These are phyloP conservation scores for Tretioscincus oriximinensis DNA, from an alignment of 2,113 vertebrate species.

Conservation along the genomic window DNA sequence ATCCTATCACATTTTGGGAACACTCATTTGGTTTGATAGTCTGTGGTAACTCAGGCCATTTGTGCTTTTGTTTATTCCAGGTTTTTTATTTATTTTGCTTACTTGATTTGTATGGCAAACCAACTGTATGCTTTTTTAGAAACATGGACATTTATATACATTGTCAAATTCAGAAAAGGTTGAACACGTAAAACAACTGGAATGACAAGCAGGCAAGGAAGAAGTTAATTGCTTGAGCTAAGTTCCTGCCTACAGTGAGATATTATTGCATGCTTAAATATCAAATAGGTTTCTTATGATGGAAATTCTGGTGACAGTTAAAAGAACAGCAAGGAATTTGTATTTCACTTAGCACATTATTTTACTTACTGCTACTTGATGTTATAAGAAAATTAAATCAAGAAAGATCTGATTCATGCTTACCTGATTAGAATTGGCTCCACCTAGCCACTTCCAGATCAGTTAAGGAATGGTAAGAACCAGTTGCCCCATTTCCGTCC, in stretches of 20 bases:
- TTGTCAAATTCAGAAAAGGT: background rate
- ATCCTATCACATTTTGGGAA: background rate
- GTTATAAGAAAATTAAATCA: background rate
- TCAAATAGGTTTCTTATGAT: background rate
- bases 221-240: background rate
- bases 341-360: constrained; percentile 9
- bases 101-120: background rate
- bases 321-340: background rate
- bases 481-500: too few species aligned
- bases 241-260: background rate
- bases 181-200: constrained; percentile 2
- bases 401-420: background rate
- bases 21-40: too few species aligned
- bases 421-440: too few species aligned
- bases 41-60: too few species aligned
- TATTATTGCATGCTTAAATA: background rate
- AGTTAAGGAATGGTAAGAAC: too few species aligned
- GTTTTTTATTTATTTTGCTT: background rate
- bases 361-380: background rate
- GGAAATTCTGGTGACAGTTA: background rate
- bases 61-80: too few species aligned
- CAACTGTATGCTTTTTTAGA: background rate
- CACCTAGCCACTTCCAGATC: too few species aligned
- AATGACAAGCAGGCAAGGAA: background rate
- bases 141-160: background rate